These are phyloP conservation scores for Acrobasis consociella DNA, from an alignment of 2,888 invertebrate species.

Conservation along the genomic window DNA sequence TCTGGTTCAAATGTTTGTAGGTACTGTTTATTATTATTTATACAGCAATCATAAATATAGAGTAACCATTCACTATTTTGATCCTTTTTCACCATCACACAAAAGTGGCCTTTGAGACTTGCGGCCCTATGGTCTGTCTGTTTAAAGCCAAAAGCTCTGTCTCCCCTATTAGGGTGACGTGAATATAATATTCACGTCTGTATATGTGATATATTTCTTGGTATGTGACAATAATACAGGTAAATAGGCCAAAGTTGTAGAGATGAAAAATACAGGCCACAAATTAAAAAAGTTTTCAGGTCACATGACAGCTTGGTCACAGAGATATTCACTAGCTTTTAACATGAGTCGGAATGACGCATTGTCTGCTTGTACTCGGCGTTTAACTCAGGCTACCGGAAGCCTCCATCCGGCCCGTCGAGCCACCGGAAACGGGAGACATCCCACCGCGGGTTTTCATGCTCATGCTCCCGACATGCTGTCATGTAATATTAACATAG, in stretches of 20 bases:
- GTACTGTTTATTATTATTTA: not conserved
- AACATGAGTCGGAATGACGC: not conserved
- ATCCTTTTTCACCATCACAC: no score
- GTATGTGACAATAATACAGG: no score
- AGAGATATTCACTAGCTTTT: not conserved
- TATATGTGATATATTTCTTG: no score
- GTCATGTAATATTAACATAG: constrained; percentile 32
- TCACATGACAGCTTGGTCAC: not conserved
- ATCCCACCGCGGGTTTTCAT: constrained; percentile 25
- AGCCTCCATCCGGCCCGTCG: constrained; percentile 44
- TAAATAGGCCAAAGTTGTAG: not conserved
- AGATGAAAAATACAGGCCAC: not conserved
- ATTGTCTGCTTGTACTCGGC: constrained; percentile 24
- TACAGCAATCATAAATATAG: no score
- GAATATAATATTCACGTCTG: no score
- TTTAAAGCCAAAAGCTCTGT: no score
- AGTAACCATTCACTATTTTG: no score
- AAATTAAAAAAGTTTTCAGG: not conserved
- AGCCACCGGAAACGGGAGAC: constrained; percentile 31
- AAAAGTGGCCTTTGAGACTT: no score
- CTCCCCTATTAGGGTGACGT: no score
- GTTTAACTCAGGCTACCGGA: constrained; percentile 55
- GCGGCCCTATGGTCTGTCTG: no score
- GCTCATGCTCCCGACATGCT: constrained; percentile 29
- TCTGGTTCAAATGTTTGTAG: not conserved